phyloP scores from a whole-genome alignment of 2,113 vertebrate genomes.

The Dunckerocampus dactyliophorus region DNA sequence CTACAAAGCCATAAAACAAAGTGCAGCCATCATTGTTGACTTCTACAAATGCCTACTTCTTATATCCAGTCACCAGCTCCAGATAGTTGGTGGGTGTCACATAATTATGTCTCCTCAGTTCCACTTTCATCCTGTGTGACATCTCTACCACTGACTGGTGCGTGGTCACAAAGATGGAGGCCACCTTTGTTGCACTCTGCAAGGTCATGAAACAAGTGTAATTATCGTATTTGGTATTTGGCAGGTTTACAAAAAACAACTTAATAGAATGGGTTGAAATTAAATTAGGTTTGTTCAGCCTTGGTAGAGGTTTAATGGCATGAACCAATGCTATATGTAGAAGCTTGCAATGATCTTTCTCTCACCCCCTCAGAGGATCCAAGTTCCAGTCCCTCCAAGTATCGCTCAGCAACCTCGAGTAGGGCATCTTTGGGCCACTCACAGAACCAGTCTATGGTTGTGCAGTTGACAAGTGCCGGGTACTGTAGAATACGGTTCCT shows the following conservation, averaged over 20 bases:
- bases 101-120: conserved; percentile 81
- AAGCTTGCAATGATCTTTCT: not conserved
- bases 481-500: conserved; percentile 86
- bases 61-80: conserved; percentile 88
- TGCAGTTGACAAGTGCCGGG: conserved; percentile 86
- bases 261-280: no score
- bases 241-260: not conserved
- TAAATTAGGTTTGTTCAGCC: no score
- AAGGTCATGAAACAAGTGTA: not conserved
- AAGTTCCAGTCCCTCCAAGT: conserved; percentile 73
- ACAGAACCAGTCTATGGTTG: conserved; percentile 88
- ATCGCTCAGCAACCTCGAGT: conserved; percentile 85
- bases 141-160: conserved; percentile 81
- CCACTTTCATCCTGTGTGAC: conserved; percentile 81
- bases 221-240: not conserved
- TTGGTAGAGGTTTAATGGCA: no score
- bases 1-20: not conserved
- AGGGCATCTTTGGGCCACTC: conserved; percentile 86
- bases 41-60: conserved; percentile 69
- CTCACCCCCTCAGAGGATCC: conserved; percentile 76
- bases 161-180: conserved; percentile 81
- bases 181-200: conserved; percentile 81
- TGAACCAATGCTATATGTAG: not conserved
- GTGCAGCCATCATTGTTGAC: not conserved
- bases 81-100: conserved; percentile 89